phyloP scores from a whole-genome alignment of 2,113 vertebrate genomes.

The Macquaria ambigua region DNA sequence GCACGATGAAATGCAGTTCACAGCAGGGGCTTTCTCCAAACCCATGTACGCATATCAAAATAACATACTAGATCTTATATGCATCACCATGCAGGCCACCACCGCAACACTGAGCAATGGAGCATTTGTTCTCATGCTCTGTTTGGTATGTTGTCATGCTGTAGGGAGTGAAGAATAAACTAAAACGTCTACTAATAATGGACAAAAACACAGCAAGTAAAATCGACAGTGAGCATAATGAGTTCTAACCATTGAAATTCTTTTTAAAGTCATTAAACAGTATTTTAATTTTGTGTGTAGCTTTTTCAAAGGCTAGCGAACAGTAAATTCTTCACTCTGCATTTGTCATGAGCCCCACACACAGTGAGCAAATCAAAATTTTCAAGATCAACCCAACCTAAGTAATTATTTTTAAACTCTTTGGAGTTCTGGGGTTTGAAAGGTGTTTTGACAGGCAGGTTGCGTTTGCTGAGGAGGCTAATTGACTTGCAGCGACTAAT shows the following conservation, averaged over 20 bases:
- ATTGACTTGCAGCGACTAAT: constrained; percentile 81
- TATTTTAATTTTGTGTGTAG: not conserved
- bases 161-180: not conserved
- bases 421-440: constrained; percentile 29
- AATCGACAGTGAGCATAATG: not conserved
- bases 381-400: constrained; percentile 1
- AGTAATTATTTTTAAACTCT: constrained; percentile 42
- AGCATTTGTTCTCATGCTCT: constrained; percentile 29
- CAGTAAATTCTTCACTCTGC: not conserved
- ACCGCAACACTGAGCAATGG: constrained; percentile 16
- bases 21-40: constrained; percentile 47
- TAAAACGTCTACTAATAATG: no score
- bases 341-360: not conserved
- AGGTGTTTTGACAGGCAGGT: constrained; percentile 59
- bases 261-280: constrained; percentile 18
- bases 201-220: not conserved
- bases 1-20: constrained; percentile 48
- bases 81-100: constrained; percentile 22
- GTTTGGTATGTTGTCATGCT: constrained; percentile 11
- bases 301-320: constrained; percentile 4
- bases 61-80: constrained; percentile 32
- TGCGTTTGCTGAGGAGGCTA: constrained; percentile 67
- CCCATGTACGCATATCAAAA: constrained; percentile 39
- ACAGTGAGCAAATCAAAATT: not conserved
- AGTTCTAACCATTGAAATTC: not conserved